Evolutionary conservation across 1,140 invertebrate genomes (phyloP).

Genomic region (Drosophila carrolli): DNA sequence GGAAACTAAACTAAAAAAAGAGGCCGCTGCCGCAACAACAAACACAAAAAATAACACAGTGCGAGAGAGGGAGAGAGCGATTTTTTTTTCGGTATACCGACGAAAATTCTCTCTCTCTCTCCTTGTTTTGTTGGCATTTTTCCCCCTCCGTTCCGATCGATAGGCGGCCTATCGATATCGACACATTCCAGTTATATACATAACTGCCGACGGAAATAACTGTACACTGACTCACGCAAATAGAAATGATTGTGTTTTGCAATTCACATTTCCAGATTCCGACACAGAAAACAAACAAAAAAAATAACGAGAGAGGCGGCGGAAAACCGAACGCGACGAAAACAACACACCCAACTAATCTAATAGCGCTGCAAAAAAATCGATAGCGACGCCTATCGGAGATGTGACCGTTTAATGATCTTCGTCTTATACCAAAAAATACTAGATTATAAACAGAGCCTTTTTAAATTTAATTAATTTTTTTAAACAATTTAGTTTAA

Average conservation of each 20-base stretch:
- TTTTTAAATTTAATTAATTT: too few relatives aligned
- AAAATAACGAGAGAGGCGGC: constrained; percentile 5
- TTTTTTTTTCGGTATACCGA: constrained; percentile 11
- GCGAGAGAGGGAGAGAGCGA: constrained; percentile 10
- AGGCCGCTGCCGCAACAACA: constrained; percentile 40
- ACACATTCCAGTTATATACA: constrained; percentile 10
- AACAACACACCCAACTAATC: constrained; percentile 35
- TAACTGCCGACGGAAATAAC: neutral
- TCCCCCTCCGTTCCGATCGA: constrained; percentile 18
- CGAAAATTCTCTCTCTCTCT: constrained; percentile 1
- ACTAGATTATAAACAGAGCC: neutral
- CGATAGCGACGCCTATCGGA: neutral
- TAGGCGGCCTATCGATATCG: constrained; percentile 22
- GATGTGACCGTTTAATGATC: constrained; percentile 5
- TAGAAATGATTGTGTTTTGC: constrained; percentile 7
- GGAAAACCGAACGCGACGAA: constrained; percentile 27
- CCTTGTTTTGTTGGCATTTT: constrained; percentile 35
- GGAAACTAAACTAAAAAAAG: constrained; percentile 3
- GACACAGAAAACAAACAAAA: constrained; percentile 28
- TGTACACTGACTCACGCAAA: constrained; percentile 19
- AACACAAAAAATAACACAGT: constrained; percentile 24
- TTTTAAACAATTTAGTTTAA: too few relatives aligned
- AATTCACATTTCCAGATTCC: constrained; percentile 26
- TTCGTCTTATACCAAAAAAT: neutral
- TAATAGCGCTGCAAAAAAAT: too few relatives aligned